phyloP scores from a whole-genome alignment of 2,888 invertebrate species.

The Drosophila neotestacea region DNA sequence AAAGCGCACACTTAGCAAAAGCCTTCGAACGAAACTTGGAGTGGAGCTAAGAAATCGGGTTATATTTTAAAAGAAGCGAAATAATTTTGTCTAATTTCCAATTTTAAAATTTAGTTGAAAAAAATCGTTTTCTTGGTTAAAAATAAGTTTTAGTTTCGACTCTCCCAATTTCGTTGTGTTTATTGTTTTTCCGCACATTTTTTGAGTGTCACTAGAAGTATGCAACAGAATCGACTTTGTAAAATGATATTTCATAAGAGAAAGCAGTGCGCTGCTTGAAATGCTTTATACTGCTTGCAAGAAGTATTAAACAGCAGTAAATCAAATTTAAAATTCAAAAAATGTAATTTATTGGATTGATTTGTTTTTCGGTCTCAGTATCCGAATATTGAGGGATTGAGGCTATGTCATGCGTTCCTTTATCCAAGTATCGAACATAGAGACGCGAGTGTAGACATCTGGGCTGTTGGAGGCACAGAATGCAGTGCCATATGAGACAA shows the following conservation, averaged over 20 bases:
- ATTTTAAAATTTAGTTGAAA: too few relatives aligned
- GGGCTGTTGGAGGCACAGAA: constrained; percentile 83
- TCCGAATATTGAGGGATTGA: background rate
- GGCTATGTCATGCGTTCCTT: constrained; percentile 71
- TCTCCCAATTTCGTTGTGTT: too few relatives aligned
- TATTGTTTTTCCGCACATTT: background rate
- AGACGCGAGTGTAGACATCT: constrained; percentile 84
- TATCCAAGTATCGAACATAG: constrained; percentile 83
- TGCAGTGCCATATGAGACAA: constrained; percentile 85
- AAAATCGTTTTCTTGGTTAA: too few relatives aligned
- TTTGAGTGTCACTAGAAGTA: background rate
- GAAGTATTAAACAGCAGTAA: background rate
- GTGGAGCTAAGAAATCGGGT: too few relatives aligned
- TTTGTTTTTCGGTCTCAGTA: background rate
- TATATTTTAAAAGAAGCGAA: too few relatives aligned
- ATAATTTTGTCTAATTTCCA: too few relatives aligned
- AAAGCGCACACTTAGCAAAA: too few relatives aligned
- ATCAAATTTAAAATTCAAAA: background rate
- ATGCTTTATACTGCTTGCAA: background rate
- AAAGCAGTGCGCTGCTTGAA: constrained; percentile 8
- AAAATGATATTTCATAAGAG: background rate
- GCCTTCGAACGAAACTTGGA: too few relatives aligned
- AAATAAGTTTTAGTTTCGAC: too few relatives aligned
- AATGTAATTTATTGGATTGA: background rate
- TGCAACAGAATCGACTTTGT: background rate